Conservation (phyloP, 2,113 vertebrate species). For the Fregetta grallaria region DNA sequence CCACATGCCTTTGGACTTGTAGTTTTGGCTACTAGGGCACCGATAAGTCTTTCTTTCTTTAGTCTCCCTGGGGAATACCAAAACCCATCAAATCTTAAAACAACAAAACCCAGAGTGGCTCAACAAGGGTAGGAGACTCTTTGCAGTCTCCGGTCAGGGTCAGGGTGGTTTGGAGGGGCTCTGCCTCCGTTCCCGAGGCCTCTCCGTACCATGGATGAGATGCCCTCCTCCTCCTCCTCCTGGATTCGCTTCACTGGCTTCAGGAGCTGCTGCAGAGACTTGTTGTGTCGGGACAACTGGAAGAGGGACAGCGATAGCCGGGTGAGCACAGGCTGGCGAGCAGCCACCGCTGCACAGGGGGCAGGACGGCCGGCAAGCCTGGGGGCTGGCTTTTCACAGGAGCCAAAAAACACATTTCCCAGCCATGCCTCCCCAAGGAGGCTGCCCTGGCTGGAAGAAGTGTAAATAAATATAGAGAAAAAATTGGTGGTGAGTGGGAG, state of each 20-base stretch:
- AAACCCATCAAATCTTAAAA: neutral
- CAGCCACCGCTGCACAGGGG: neutral
- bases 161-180: fast-evolving
- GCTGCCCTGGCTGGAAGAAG: neutral
- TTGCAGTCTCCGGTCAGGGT: neutral
- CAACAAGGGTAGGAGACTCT: neutral
- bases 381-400: neutral
- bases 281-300: conserved; percentile 94
- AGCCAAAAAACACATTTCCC: neutral
- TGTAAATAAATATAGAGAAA: neutral
- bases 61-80: neutral
- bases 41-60: neutral
- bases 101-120: neutral
- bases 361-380: neutral
- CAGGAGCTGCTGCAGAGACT: conserved; percentile 86
- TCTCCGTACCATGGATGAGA: conserved; percentile 89
- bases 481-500: neutral
- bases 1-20: neutral
- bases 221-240: conserved; percentile 93
- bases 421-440: neutral
- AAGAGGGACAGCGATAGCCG: neutral
- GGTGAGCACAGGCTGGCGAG: neutral
- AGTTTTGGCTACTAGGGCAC: neutral
- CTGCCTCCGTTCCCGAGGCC: fast-evolving
- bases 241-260: conserved; percentile 85